Evolutionary conservation across 1,140 invertebrate genomes (phyloP).

Genomic region (Hylaeus volcanicus): DNA sequence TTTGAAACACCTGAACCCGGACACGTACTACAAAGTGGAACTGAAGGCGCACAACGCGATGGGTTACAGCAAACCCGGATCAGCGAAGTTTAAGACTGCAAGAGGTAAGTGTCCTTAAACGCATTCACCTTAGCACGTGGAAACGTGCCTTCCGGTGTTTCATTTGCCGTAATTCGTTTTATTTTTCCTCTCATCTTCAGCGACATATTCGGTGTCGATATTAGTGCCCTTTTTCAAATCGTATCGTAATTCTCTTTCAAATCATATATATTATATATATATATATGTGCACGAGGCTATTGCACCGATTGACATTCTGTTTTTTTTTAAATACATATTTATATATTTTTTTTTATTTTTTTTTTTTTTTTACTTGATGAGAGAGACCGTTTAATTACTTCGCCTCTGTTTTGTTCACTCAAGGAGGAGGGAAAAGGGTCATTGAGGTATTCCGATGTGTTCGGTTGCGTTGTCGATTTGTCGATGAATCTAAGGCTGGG

Average conservation of each 20-base stretch:
- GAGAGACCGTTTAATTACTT: constrained; percentile 55
- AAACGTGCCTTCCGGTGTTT: constrained; percentile 23
- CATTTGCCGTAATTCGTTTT: constrained; percentile 11
- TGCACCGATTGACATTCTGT: constrained; percentile 57
- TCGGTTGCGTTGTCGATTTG: neutral
- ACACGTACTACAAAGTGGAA: constrained; percentile 91
- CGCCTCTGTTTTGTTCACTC: constrained; percentile 56
- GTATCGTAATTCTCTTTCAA: constrained; percentile 57
- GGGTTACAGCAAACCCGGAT: constrained; percentile 88
- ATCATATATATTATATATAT: constrained; percentile 14
- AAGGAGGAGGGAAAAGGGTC: constrained; percentile 60
- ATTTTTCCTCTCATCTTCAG: constrained; percentile 1
- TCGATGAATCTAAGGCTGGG: too few relatives aligned
- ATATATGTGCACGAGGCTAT: constrained; percentile 61
- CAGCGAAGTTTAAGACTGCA: constrained; percentile 90
- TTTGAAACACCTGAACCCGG: constrained; percentile 85
- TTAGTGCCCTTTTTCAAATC: constrained; percentile 57
- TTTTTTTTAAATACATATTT: neutral
- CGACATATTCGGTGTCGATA: constrained; percentile 20
- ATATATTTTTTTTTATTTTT: constrained; percentile 9
- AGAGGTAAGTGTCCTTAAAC: constrained; percentile 86
- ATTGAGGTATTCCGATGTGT: constrained; percentile 55
- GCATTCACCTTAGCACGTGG: neutral
- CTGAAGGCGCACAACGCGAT: constrained; percentile 92
- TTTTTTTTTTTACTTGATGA: constrained; percentile 8